Conservation (phyloP, 2,113 vertebrate genomes). For the Psilopsiagon aurifrons region DNA sequence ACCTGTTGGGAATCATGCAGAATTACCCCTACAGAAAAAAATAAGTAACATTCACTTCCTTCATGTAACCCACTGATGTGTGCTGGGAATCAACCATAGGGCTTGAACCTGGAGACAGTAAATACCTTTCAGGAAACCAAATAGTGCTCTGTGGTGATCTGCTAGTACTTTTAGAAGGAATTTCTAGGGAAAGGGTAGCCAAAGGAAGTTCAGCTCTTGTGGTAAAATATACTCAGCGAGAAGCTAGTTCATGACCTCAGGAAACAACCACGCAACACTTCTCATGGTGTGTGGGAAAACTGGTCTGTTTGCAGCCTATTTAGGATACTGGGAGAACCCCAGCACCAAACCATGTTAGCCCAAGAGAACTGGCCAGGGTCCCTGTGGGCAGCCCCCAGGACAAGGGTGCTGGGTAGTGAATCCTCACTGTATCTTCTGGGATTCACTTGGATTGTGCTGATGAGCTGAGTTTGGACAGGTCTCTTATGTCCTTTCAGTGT, state of each 20-base stretch:
- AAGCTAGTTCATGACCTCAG: background rate
- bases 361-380: background rate
- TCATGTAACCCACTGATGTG: background rate
- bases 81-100: background rate
- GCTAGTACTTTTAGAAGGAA: background rate
- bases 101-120: background rate
- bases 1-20: background rate
- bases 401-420: background rate
- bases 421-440: background rate
- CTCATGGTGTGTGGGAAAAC: accelerated
- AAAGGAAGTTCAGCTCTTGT: background rate
- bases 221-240: background rate
- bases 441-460: background rate
- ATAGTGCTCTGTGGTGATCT: background rate
- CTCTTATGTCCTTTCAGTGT: background rate
- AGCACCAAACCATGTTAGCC: accelerated
- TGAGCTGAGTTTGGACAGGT: background rate
- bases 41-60: background rate
- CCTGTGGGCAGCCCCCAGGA: background rate
- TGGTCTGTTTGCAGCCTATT: background rate
- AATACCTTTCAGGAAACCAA: background rate
- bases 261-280: background rate
- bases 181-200: background rate
- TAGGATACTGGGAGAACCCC: background rate
- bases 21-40: background rate